Percentiles rank a stretch among this genome's conserved stretches.
Evolutionary conservation across 2,888 invertebrate species (phyloP).

Genomic region (Eledona agricola): DNA sequence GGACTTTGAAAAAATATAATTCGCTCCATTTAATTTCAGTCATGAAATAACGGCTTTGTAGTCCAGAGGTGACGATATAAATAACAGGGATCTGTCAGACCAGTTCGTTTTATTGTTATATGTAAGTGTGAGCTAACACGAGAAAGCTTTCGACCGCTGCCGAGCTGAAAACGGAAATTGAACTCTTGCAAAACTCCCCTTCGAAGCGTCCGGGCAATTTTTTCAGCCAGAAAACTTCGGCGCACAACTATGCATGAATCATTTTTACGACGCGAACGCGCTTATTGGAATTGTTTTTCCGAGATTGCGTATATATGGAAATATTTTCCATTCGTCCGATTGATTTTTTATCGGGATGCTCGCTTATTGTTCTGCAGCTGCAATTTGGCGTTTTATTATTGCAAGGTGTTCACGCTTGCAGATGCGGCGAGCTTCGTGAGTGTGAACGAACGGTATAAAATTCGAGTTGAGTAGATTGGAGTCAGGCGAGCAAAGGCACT

Average conservation of each 20-base stretch:
- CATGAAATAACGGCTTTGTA: conserved; percentile 23
- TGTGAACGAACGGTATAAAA: conserved; percentile 50
- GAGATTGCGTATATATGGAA: conserved; percentile 55
- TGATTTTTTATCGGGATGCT: conserved; percentile 56
- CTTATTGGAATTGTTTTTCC: conserved; percentile 47
- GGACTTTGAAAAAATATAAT: no score
- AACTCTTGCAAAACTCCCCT: conserved; percentile 33
- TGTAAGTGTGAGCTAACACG: conserved; percentile 50
- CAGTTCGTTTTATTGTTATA: conserved; percentile 53
- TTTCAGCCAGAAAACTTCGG: conserved; percentile 15
- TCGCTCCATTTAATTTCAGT: conserved; percentile 34
- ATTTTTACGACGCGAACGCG: conserved; percentile 42
- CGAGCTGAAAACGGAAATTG: conserved; percentile 49
- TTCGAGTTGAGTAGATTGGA: conserved; percentile 49
- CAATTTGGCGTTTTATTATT: conserved; percentile 16
- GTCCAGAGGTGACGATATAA: conserved; percentile 44
- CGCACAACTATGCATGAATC: conserved; percentile 25
- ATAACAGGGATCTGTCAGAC: conserved; percentile 47
- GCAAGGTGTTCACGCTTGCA: conserved; percentile 32
- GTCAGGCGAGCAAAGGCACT: conserved; percentile 55
- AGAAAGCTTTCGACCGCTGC: conserved; percentile 55
- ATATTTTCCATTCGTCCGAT: conserved; percentile 56
- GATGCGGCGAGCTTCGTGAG: conserved; percentile 32
- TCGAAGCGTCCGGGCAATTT: conserved; percentile 18
- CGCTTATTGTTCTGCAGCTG: conserved; percentile 45